Base-by-base conservation (phyloP, 2,888 invertebrate species). In the Merodon equestris region DNA sequence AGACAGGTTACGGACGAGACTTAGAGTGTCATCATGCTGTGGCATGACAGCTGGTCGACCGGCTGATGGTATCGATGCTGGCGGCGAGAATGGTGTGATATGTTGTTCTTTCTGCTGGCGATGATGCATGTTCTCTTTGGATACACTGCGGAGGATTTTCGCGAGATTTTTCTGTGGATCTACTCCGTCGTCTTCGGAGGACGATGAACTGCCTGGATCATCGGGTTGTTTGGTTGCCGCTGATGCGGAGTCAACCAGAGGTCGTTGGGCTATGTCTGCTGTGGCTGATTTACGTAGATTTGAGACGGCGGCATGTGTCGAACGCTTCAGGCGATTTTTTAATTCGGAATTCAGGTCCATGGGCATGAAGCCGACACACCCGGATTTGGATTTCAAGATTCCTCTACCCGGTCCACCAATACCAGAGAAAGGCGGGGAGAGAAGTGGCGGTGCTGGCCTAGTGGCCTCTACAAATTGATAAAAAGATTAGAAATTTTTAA, bases 271-370 rank as follows among this genome's bases (percentile, higher is more conserved):
- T 79, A 86, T 85, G 3, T 84, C 83, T 0, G 84, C 84, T 12
- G 88, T 87, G 12, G 88, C 85, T 56, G 87, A 87, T 63, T 88
- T 89, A 14, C 86, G 84, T 9, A 89, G 82, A 83, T 89, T 89
- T 36, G 86, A 84, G 10, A 89, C 87, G 0, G 88, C 85, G 0
- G 89, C 88, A 70, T 89, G 86, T 0, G 87, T 86, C 48, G 88
- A 88, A 56, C 87, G 85, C 66, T 87, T 86, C 2, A 89, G 82
- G 13, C 88, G 88, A 81, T 86, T 88, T 83, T 89, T 89, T 1
- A 89, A 83, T 82, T 89, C 89, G 1, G 88, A 86, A 83, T 85
- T 89, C 34, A 89, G 83, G 82, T 88, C 88, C 64, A 85, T 85
- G 50, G 88, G 88, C 86, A 89, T 87, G 34, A 88, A 83, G 81